Evolutionary conservation across 2,113 vertebrate genomes (phyloP).

Genomic region (Myxocyprinus asiaticus): DNA sequence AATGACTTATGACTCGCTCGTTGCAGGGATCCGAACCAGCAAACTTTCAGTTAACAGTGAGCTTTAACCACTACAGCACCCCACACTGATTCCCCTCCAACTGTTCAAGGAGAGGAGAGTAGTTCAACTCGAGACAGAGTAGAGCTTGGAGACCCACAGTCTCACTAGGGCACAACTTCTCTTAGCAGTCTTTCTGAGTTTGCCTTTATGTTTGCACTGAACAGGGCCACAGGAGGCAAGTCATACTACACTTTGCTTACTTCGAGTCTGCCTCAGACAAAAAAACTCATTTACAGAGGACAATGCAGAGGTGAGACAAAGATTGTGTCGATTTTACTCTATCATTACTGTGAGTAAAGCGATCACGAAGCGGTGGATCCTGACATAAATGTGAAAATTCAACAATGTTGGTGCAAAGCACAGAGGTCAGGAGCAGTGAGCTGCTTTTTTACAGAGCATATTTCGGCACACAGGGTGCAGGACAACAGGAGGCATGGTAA

Average conservation of each 20-base stretch:
- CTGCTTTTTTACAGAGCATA: conserved; percentile 17
- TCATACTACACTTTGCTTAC: background rate
- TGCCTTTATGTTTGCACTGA: no score
- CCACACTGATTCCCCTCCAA: background rate
- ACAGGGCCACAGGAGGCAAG: background rate
- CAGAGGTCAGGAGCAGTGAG: conserved; percentile 1
- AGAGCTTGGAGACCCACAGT: no score
- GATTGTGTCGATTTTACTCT: background rate
- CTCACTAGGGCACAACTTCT: no score
- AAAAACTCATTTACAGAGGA: conserved; percentile 24
- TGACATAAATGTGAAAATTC: conserved; percentile 55
- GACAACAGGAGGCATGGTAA: conserved; percentile 36
- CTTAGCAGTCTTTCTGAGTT: no score
- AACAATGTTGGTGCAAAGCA: conserved; percentile 49
- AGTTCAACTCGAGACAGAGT: no score
- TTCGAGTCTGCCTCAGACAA: conserved; percentile 26
- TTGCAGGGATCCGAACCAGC: background rate
- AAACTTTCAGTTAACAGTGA: conserved; percentile 6
- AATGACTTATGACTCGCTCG: background rate
- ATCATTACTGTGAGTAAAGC: conserved; percentile 25
- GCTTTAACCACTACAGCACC: conserved; percentile 8
- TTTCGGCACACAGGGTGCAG: conserved; percentile 26
- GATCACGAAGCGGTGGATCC: conserved; percentile 19
- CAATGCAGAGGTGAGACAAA: conserved; percentile 15
- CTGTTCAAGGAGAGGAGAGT: background rate